Evolutionary conservation across 1,140 invertebrate species (phyloP), one percentile per base, ranked within the genome.

Genomic region (Cotesia chilonis): DNA sequence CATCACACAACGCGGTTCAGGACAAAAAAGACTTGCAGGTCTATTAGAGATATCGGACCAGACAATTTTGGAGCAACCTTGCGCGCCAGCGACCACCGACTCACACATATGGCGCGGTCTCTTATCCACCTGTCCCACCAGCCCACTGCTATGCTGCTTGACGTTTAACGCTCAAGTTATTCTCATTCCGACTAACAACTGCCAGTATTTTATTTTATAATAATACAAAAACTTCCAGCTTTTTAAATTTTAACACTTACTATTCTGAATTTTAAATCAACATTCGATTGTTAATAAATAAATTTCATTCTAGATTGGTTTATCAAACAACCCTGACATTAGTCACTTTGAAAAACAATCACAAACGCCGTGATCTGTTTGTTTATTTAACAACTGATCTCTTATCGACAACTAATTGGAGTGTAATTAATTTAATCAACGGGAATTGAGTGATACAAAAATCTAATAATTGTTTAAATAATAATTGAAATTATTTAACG

Each of bases 61-160:
- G 72, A 68, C 73, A 76, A 77, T 79, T 79, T 79, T 74, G 67
- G 73, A 76, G 76, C 76, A 78, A 79, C 79, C 78, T 80, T 78
- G 76, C 67, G 9, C 28, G 74, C 72, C 76, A 74, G 7, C 41
- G 10, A 10, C 41, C 41, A 78, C 54, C 12, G 76, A 68, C 77
- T 73, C 60, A 76, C 75, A 71, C 78, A 78, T 80, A 80, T 80
- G 79, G 79, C 60, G 41, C 41, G 41, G 6, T 52, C 69, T 67
- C n/a, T 12, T 41, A 55, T 55, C n/a, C 54, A 55, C 54, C 54
- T 55, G 54, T 55, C 54, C 54, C 12, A n/a, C 4, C 54, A n/a
- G 47, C 12, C 12, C 47, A n/a, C 47, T 51, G 47, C 47, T 1
- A 51, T 9, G 47, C 47, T 9, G 7, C 47, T 51, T n/a, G 47